These are phyloP conservation scores for Cryptosula pallasiana DNA, from an alignment of 2,888 invertebrate genomes.

Conservation along the genomic window DNA sequence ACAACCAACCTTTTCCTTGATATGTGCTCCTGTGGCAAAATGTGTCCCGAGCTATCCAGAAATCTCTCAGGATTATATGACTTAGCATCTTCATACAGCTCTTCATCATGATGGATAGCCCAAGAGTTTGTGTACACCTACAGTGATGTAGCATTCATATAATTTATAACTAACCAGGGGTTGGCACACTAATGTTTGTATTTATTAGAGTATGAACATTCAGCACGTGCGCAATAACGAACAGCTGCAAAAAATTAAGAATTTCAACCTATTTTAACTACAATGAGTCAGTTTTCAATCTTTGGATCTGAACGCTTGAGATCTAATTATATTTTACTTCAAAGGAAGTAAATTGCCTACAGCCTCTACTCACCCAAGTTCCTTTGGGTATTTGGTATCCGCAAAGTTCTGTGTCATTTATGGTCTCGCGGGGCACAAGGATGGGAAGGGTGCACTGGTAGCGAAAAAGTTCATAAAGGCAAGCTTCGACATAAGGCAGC, in stretches of 20 bases:
- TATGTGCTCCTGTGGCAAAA: slow-evolving; percentile 25
- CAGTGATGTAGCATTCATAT: not conserved
- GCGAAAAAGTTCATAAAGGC: slow-evolving; percentile 31
- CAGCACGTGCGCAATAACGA: too few relatives aligned
- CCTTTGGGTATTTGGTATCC: slow-evolving; percentile 27
- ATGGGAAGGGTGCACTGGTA: slow-evolving; percentile 38
- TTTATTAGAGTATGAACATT: not conserved
- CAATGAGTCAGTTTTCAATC: not conserved
- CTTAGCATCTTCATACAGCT: slow-evolving; percentile 25
- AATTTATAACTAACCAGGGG: too few relatives aligned
- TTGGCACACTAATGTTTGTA: not conserved
- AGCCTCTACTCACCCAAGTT: slow-evolving; percentile 16
- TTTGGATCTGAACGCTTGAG: not conserved
- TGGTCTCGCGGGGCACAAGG: slow-evolving; percentile 38
- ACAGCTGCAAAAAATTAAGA: too few relatives aligned
- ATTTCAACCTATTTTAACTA: too few relatives aligned
- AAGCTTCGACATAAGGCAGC: slow-evolving; percentile 34
- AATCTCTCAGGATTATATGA: slow-evolving; percentile 27
- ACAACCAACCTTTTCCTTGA: slow-evolving; percentile 24
- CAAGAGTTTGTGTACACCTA: slow-evolving; percentile 27
- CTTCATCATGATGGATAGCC: slow-evolving; percentile 27
- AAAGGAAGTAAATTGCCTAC: too few relatives aligned
- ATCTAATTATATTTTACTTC: too few relatives aligned
- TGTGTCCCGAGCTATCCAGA: slow-evolving; percentile 23
- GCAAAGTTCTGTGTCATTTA: slow-evolving; percentile 33